phyloP scores from a whole-genome alignment of 1,140 invertebrate genomes.

The Nautilus pompilius region DNA sequence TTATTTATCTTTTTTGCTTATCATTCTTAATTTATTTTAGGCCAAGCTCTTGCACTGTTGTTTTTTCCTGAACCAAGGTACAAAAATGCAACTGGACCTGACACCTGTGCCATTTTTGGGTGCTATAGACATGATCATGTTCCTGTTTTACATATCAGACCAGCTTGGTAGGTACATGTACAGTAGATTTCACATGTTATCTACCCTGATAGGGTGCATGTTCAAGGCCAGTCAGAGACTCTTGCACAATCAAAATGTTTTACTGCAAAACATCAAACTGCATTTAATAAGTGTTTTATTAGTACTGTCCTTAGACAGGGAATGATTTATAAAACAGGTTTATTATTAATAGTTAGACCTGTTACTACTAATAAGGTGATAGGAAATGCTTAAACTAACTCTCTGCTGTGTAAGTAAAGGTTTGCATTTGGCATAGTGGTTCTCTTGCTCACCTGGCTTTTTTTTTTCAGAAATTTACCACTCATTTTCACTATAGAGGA shows the following conservation, averaged over 20 bases:
- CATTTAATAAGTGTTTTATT: no score
- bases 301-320: no score
- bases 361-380: background rate
- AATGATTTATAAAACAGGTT: no score
- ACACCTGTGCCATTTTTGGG: constrained; percentile 37
- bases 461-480: constrained; percentile 3
- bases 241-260: no score
- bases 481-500: background rate
- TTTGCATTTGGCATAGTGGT: background rate
- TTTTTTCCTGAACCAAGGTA: constrained; percentile 39
- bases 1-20: no score
- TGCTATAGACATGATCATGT: constrained; percentile 51
- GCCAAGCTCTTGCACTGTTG: no score
- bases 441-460: background rate
- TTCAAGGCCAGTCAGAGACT: no score
- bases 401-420: background rate
- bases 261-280: no score
- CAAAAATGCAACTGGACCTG: constrained; percentile 15
- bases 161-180: constrained; percentile 43
- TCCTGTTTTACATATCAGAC: constrained; percentile 50
- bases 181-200: no score
- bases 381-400: background rate
- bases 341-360: background rate
- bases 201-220: no score
- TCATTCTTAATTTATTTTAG: no score